These are phyloP conservation scores for Clarias fuscus DNA, from an alignment of 2,797 vertebrate genomes.

Conservation along the genomic window DNA sequence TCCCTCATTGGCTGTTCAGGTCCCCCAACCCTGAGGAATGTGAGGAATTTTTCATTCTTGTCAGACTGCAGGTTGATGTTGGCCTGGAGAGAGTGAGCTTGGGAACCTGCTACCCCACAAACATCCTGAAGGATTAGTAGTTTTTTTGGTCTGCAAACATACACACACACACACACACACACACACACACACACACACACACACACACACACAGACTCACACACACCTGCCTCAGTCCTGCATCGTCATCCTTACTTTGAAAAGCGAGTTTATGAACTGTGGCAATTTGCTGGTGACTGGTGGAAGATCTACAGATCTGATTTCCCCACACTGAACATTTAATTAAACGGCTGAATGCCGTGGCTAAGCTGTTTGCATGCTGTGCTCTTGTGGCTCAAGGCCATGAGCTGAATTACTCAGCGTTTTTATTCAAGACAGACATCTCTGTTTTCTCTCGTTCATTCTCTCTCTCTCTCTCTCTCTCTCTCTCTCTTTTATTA, in stretches of 20 bases:
- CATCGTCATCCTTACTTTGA: constrained; percentile 23
- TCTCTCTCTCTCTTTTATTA: not conserved
- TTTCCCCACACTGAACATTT: constrained; percentile 57
- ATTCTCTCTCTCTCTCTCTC: not conserved
- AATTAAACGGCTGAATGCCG: constrained; percentile 44
- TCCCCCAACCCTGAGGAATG: constrained; percentile 73
- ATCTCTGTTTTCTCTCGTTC: not conserved
- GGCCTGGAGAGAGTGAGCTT: constrained; percentile 49
- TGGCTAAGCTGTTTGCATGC: constrained; percentile 61
- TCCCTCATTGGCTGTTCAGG: constrained; percentile 72
- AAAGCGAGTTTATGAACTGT: constrained; percentile 31
- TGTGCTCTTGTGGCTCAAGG: constrained; percentile 56
- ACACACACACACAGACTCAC: constrained; percentile 28
- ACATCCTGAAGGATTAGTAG: constrained; percentile 39
- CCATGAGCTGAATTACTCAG: constrained; percentile 55
- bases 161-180: constrained; percentile 16
- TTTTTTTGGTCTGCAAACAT: constrained; percentile 13
- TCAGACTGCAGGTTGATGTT: constrained; percentile 78
- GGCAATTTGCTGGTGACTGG: constrained; percentile 19
- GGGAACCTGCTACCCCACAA: constrained; percentile 31
- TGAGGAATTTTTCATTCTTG: constrained; percentile 74
- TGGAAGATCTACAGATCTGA: constrained; percentile 35
- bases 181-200: constrained; percentile 18
- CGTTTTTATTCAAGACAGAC: constrained; percentile 59
- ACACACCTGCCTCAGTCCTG: constrained; percentile 2